Base-by-base conservation (phyloP, 1,140 invertebrate genomes). In the Rhyzopertha dominica region DNA sequence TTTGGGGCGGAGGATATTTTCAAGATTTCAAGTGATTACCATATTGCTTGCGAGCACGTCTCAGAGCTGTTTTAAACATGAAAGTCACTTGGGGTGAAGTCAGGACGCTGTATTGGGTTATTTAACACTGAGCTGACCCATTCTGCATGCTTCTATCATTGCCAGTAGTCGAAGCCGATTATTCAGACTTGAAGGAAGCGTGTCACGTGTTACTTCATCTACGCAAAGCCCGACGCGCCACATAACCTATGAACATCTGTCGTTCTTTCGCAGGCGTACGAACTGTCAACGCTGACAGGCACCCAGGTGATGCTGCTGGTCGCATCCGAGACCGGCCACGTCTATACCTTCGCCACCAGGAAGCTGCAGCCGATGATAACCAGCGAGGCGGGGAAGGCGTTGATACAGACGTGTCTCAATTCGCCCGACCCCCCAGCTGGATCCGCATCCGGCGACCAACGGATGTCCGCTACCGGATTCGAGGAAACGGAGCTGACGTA, bases 321-420 rank as follows among this genome's bases (percentile, higher is more conserved):
- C 41, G 93, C 92, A 20, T 93, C 89, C 23, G 93, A 96, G 70
- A 96, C 92, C 9, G 93, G 96, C 3, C 97, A 99, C 74, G 96
- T 99, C 54, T 99, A 99, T 74, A 99, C 97, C 34, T 99, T 98
- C 75, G 96, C 97, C 22, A 99, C 97, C 32, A 78, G 93, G 41
- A 99, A 99, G 71, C 76, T 99, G 28, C 95, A 99, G 70, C 97
- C 96, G 35, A 99, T 99, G 95, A 99, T 99, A 66, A 97, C 93
- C 10, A 96, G 92, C 56, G 96, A 99, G 63, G 92, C 93, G 42
- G 97, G 96, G 32, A 99, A 99, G 71, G 87, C 92, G 31, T 77
- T 99, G 32, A 99, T 99, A 61, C 95, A 99, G 72, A 97, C 94
- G 39, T 99, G 97, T 71, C 79, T 99, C 18, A 98, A 98, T 71